A percentile compares a stretch with the other conserved stretches of the same genome.
Conservation (phyloP, 2,113 vertebrate species). For the Beaufortia kweichowensis region DNA sequence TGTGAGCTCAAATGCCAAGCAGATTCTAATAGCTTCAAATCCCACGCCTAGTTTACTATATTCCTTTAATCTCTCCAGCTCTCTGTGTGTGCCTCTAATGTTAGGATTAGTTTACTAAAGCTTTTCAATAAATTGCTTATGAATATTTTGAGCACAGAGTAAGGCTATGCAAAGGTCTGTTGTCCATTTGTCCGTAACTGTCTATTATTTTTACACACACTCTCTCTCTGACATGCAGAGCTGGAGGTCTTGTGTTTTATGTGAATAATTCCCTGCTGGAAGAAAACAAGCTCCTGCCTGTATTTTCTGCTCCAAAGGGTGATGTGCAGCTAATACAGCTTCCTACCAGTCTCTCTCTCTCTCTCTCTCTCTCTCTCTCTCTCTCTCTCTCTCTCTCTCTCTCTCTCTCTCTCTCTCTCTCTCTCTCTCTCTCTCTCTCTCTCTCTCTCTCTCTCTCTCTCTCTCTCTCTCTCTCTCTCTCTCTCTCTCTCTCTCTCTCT, state of each 20-base stretch:
- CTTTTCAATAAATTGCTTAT: constrained; percentile 25
- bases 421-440: constrained; percentile 41
- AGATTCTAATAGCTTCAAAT: constrained; percentile 20
- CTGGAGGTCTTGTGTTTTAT: constrained; percentile 10
- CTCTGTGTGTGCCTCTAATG: neutral
- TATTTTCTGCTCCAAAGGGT: constrained; percentile 66
- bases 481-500: constrained; percentile 16
- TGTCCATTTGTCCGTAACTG: constrained; percentile 23
- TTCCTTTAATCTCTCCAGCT: constrained; percentile 17
- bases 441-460: constrained; percentile 44
- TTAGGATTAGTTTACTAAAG: constrained; percentile 17
- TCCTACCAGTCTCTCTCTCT: constrained; percentile 39
- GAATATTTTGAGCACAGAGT: neutral
- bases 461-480: neutral
- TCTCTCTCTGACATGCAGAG: neutral
- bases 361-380: constrained; percentile 3
- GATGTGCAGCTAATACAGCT: constrained; percentile 56
- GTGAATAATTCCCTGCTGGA: constrained; percentile 40
- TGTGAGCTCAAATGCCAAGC: constrained; percentile 23
- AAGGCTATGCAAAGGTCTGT: constrained; percentile 22
- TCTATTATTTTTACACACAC: constrained; percentile 9
- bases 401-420: constrained; percentile 27
- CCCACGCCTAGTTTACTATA: constrained; percentile 16
- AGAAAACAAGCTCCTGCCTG: constrained; percentile 48
- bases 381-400: neutral